Conservation (phyloP, 2,888 invertebrate genomes). For the Agriopis leucophaearia region DNA sequence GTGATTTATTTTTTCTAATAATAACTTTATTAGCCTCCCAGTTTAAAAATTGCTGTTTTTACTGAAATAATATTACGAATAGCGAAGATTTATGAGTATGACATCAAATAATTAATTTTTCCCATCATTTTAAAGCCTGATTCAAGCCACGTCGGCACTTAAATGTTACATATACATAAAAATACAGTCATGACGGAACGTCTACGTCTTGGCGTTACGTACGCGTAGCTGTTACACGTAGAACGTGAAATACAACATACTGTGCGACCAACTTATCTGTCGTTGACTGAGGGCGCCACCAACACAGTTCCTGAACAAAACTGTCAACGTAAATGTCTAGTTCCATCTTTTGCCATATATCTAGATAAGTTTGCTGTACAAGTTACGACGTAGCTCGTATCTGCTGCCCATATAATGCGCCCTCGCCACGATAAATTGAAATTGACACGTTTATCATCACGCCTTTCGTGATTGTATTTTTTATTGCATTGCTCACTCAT, state of each 20-base stretch:
- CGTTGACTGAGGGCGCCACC: neutral
- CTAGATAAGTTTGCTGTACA: constrained; percentile 51
- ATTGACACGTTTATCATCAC: constrained; percentile 74
- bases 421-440: constrained; percentile 75
- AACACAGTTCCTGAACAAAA: neutral
- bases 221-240: constrained; percentile 73
- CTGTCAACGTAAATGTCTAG: neutral
- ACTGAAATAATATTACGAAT: neutral
- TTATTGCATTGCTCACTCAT: constrained; percentile 58
- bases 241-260: constrained; percentile 74
- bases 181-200: constrained; percentile 49
- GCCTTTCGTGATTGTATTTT: constrained; percentile 71
- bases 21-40: too few relatives aligned
- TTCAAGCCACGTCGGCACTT: neutral
- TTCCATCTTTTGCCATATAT: neutral
- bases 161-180: constrained; percentile 13
- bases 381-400: constrained; percentile 70
- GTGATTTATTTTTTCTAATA: too few relatives aligned
- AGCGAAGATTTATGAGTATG: neutral
- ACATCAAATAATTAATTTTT: neutral
- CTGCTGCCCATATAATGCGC: constrained; percentile 71
- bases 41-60: too few relatives aligned
- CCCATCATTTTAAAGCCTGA: neutral
- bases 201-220: constrained; percentile 53
- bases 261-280: neutral